Percentiles rank a stretch among this genome's conserved stretches.
Conservation (phyloP, 1,140 invertebrate genomes). For the Leptoteleia sp. region DNA sequence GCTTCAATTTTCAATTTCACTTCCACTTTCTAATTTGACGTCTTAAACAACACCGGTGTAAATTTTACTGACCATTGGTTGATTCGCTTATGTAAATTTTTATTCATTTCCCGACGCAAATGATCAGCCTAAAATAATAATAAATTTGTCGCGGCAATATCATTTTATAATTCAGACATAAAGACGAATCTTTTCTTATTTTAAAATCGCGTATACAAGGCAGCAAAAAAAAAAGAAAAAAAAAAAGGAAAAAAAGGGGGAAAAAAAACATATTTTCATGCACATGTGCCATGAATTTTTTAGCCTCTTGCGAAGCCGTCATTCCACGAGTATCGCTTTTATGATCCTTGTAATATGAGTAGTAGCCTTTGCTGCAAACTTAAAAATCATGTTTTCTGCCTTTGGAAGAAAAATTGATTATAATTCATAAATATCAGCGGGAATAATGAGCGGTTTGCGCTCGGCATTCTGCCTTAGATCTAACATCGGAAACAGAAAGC, state of each 20-base stretch:
- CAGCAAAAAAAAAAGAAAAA: conserved; percentile 12
- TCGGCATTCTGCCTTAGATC: too few species aligned
- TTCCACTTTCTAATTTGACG: too few species aligned
- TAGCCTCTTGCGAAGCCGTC: conserved; percentile 25
- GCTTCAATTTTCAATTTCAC: too few species aligned
- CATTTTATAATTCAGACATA: conserved; percentile 35
- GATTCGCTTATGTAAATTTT: too few species aligned
- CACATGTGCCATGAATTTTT: conserved; percentile 47
- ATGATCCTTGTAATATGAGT: conserved; percentile 49
- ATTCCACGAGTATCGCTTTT: conserved; percentile 55
- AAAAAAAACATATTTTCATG: conserved; percentile 28
- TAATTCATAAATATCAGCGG: conserved; percentile 19
- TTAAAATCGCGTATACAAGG: conserved; percentile 25
- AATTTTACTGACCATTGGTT: too few species aligned
- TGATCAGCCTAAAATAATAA: too few species aligned
- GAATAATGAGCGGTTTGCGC: too few species aligned
- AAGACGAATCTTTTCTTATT: conserved; percentile 30
- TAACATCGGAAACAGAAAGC: too few species aligned
- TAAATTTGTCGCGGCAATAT: conserved; percentile 5
- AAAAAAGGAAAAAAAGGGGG: conserved; percentile 1
- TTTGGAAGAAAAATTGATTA: conserved; percentile 30
- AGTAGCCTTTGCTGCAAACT: conserved; percentile 47
- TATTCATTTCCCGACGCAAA: too few species aligned
- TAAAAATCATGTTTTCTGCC: conserved; percentile 42
- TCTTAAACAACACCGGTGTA: too few species aligned